phyloP scores from a whole-genome alignment of 2,113 vertebrate genomes.

The Centrocercus urophasianus region DNA sequence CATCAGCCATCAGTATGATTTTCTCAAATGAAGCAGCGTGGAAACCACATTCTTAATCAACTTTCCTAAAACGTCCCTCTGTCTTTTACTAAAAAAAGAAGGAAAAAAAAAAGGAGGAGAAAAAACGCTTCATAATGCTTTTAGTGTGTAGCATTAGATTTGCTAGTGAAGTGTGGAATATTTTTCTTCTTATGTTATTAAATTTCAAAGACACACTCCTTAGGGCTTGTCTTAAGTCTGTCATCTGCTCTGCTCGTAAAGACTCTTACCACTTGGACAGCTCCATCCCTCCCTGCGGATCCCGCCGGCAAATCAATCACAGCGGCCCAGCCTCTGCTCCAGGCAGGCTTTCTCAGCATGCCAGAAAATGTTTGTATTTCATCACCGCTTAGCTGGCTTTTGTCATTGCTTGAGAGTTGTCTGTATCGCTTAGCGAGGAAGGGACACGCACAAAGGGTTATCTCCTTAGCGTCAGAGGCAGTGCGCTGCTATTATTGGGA shows the following conservation, averaged over 20 bases:
- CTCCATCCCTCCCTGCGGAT: slow-evolving; percentile 36
- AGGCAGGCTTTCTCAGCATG: background rate
- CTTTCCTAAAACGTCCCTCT: background rate
- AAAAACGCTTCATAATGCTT: background rate
- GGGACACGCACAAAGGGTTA: background rate
- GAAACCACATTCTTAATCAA: slow-evolving; percentile 68
- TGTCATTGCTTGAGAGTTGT: slow-evolving; percentile 18
- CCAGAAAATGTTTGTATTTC: slow-evolving; percentile 11
- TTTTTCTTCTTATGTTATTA: slow-evolving; percentile 66
- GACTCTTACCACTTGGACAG: slow-evolving; percentile 42
- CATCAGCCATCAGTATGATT: slow-evolving; percentile 52
- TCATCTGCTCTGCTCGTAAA: slow-evolving; percentile 34
- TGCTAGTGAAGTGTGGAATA: slow-evolving; percentile 24
- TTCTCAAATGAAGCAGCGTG: slow-evolving; percentile 51
- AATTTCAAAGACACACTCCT: slow-evolving; percentile 57
- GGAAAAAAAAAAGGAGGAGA: background rate
- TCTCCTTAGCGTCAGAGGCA: background rate
- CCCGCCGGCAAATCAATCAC: slow-evolving; percentile 53
- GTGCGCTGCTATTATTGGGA: background rate
- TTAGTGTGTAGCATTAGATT: slow-evolving; percentile 14
- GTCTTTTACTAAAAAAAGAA: background rate
- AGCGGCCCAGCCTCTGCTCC: background rate
- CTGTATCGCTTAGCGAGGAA: slow-evolving; percentile 26
- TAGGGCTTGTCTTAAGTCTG: slow-evolving; percentile 60
- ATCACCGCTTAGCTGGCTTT: slow-evolving; percentile 4